A percentile compares a stretch with the other conserved stretches of the same genome.
Evolutionary conservation across 37 sponge, comb jelly and placozoan genomes (phyloP).

Genomic region (Cladorhizidae sp.): DNA sequence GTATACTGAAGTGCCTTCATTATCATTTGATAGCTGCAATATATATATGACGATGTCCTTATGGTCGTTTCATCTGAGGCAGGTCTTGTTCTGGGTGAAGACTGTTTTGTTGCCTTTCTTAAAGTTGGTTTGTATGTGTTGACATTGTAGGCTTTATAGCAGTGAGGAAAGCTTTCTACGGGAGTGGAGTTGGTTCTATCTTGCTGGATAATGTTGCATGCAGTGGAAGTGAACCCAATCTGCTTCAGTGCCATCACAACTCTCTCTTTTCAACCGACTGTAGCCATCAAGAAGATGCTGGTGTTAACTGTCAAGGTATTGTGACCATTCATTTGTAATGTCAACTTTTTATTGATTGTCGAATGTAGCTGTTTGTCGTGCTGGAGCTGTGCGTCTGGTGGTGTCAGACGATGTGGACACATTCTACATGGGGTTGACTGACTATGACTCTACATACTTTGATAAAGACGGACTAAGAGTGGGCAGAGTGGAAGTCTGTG

Average conservation of each 20-base stretch:
- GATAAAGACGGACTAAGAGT: constrained; percentile 29
- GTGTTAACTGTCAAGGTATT: constrained; percentile 8
- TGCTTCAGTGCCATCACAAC: constrained; percentile 20
- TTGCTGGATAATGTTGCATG: constrained; percentile 38
- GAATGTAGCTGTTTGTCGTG: neutral
- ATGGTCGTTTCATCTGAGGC: too few species aligned
- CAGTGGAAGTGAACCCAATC: constrained; percentile 17
- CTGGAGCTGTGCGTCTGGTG: constrained; percentile 22
- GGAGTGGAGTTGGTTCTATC: constrained; percentile 24
- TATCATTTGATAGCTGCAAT: too few species aligned
- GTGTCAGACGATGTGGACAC: too few species aligned
- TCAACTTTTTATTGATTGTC: neutral
- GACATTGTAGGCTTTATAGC: too few species aligned
- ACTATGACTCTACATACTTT: neutral
- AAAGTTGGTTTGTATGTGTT: too few species aligned
- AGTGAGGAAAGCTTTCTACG: too few species aligned
- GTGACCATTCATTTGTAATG: too few species aligned
- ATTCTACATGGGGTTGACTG: constrained; percentile 11
- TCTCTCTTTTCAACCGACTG: constrained; percentile 7
- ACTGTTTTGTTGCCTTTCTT: too few species aligned
- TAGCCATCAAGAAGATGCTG: constrained; percentile 40
- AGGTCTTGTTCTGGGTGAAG: too few species aligned
- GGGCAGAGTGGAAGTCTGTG: constrained; percentile 47
- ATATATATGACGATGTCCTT: too few species aligned
- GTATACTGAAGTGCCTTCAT: too few species aligned